Percentiles rank a stretch among this genome's conserved stretches.
phyloP scores from a whole-genome alignment of 2,797 vertebrate species.

The Falco peregrinus region DNA sequence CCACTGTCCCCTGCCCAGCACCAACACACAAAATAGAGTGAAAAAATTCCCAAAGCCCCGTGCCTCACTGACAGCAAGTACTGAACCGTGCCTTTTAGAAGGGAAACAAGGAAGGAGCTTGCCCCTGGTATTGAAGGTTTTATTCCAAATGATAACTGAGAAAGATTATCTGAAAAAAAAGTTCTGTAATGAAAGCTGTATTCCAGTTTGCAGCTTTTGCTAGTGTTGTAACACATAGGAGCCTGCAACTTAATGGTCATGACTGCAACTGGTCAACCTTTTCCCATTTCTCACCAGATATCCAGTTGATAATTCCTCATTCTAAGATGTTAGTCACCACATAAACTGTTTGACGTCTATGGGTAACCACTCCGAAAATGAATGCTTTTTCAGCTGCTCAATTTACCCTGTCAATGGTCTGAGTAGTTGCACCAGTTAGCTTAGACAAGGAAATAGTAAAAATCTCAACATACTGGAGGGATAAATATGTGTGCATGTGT shows the following conservation, averaged over 20 bases:
- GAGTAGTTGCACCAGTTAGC: not conserved
- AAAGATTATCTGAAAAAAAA: not conserved
- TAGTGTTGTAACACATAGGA: not conserved
- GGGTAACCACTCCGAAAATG: not conserved
- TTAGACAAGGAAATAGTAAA: not conserved
- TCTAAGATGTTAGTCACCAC: not conserved
- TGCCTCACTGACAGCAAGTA: not conserved
- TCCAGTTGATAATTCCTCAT: not conserved
- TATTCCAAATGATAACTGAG: not conserved
- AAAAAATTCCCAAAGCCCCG: not conserved
- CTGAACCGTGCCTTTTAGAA: not conserved
- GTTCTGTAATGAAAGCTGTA: not conserved
- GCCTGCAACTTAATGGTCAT: not conserved
- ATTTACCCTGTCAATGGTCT: not conserved
- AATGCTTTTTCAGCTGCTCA: not conserved
- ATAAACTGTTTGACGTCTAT: not conserved
- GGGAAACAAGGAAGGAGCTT: not conserved
- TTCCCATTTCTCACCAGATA: not conserved
- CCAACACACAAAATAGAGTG: not conserved
- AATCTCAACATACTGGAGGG: not conserved
- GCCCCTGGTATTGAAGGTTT: not conserved
- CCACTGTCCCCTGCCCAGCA: fast-evolving
- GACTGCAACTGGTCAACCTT: not conserved
- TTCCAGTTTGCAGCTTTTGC: not conserved
- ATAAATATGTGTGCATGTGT: not conserved